These are phyloP conservation scores for Mesembrinibis cayennensis DNA, from an alignment of 2,113 vertebrate species.

Conservation along the genomic window DNA sequence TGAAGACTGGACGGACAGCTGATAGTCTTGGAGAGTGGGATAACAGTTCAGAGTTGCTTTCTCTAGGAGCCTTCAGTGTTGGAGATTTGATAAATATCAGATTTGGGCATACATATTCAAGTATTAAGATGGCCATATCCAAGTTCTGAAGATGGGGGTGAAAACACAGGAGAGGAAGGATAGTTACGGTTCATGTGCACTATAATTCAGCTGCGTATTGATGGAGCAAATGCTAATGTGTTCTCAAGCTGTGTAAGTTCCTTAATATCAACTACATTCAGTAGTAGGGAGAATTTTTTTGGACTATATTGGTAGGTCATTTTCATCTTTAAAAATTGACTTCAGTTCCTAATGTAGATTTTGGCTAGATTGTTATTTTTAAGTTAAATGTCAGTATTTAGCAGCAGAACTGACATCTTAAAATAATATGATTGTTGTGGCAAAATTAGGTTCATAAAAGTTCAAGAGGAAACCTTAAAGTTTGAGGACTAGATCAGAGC, in stretches of 20 bases:
- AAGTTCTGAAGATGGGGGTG: neutral
- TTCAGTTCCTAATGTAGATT: neutral
- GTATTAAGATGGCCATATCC: neutral
- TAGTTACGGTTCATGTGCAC: rapidly evolving
- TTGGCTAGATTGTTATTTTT: neutral
- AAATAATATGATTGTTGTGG: neutral
- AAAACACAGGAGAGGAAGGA: neutral
- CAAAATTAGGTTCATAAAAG: neutral
- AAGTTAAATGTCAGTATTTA: neutral
- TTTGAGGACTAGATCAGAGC: neutral
- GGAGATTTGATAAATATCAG: neutral
- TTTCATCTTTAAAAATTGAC: neutral
- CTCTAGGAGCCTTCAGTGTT: neutral
- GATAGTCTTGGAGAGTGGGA: neutral
- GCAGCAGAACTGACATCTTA: neutral
- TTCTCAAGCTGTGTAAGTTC: neutral
- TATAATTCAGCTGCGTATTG: neutral
- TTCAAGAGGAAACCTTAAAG: neutral
- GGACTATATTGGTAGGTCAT: neutral
- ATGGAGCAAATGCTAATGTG: neutral
- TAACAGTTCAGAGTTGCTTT: neutral
- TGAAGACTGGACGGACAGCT: neutral
- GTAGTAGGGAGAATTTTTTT: neutral
- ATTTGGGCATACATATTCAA: neutral
- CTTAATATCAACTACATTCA: neutral